These are phyloP conservation scores for Drosophila fulvimacula DNA, from an alignment of 2,888 invertebrate species.

Conservation along the genomic window DNA sequence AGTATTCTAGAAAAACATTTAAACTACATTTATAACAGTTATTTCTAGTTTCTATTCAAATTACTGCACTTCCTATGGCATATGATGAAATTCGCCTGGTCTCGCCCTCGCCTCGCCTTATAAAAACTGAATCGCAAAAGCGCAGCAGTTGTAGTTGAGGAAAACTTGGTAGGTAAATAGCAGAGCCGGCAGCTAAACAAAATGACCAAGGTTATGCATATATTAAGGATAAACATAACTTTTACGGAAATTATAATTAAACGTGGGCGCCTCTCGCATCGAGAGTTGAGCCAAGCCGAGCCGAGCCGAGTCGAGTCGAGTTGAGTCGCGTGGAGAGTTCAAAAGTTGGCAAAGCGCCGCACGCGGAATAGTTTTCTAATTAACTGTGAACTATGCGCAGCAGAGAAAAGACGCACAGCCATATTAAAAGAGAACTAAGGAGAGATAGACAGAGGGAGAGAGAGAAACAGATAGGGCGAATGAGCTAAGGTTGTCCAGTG, in stretches of 20 bases:
- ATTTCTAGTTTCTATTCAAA: not conserved
- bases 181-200: constrained; percentile 39
- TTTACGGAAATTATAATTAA: constrained; percentile 67
- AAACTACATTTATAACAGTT: not conserved
- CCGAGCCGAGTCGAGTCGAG: constrained; percentile 33
- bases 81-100: not conserved
- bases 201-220: constrained; percentile 44
- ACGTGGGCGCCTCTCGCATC: constrained; percentile 36
- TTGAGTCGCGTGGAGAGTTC: constrained; percentile 53
- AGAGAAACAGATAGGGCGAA: constrained; percentile 1
- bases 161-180: not conserved
- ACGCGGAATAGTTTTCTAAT: constrained; percentile 75
- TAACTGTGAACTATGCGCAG: constrained; percentile 73
- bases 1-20: not conserved
- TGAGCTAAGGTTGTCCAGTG: constrained; percentile 16
- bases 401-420: constrained; percentile 41
- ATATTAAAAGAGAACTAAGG: constrained; percentile 12
- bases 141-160: not conserved
- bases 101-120: constrained; percentile 5
- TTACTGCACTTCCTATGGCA: not conserved
- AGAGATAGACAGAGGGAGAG: not conserved
- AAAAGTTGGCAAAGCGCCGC: constrained; percentile 65
- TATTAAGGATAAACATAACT: constrained; percentile 52
- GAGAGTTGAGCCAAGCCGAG: constrained; percentile 33
- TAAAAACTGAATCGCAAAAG: constrained; percentile 8